phyloP scores from a whole-genome alignment of 2,888 invertebrate species.

The Leptinotarsa rubiginosa region DNA sequence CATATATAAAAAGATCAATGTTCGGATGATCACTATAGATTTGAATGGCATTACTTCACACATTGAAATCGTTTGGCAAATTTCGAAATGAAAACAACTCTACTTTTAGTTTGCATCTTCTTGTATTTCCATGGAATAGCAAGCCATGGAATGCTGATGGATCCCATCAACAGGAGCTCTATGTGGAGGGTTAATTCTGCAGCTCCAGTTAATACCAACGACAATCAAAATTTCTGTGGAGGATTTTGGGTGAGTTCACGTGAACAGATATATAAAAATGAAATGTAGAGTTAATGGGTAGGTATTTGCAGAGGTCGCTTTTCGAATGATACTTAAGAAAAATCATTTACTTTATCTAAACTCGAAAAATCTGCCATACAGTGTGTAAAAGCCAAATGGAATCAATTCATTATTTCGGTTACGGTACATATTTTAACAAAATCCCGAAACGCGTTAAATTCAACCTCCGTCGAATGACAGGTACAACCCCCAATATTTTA shows the following conservation, averaged over 20 bases:
- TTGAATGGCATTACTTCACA: no score
- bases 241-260: conserved; percentile 63
- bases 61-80: not conserved
- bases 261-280: not conserved
- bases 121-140: conserved; percentile 46
- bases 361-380: no score
- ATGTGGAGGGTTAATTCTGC: conserved; percentile 67
- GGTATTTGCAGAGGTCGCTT: no score
- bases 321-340: no score
- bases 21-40: not conserved
- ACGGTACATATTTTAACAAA: no score
- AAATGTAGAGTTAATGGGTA: no score
- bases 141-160: conserved; percentile 69
- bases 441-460: no score
- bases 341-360: no score
- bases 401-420: no score
- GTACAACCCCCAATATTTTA: no score
- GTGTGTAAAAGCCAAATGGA: no score
- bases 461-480: no score
- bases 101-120: conserved; percentile 1
- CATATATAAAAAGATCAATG: not conserved
- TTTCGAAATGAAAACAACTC: not conserved
- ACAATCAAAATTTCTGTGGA: conserved; percentile 70
- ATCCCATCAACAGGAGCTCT: conserved; percentile 68
- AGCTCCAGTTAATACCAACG: conserved; percentile 67